Percentiles rank a stretch among this genome's conserved stretches.
These are phyloP conservation scores for Ganaspis brasiliensis DNA, from an alignment of 2,888 invertebrate species.

Conservation along the genomic window DNA sequence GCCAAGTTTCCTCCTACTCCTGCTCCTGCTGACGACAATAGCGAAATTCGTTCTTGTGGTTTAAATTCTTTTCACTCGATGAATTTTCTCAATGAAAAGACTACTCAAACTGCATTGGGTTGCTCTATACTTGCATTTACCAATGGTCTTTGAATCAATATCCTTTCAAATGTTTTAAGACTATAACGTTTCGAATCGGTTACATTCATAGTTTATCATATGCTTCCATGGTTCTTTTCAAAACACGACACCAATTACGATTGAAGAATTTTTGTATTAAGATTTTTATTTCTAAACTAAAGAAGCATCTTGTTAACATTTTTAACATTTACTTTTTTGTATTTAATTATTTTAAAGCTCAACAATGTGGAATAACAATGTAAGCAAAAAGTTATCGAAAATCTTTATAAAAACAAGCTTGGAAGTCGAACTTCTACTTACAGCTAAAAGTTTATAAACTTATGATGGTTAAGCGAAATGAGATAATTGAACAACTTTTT, in stretches of 20 bases:
- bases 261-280: too few relatives aligned
- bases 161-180: neutral
- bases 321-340: neutral
- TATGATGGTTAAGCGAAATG: neutral
- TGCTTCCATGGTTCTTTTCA: too few relatives aligned
- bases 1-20: neutral
- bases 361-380: neutral
- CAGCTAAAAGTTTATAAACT: neutral
- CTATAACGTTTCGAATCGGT: neutral
- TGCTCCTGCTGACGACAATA: neutral
- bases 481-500: too few relatives aligned
- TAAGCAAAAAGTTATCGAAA: too few relatives aligned
- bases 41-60: neutral
- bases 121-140: slow-evolving; percentile 10
- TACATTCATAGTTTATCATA: neutral
- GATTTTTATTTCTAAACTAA: neutral
- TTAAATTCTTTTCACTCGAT: slow-evolving; percentile 20
- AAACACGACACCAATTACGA: too few relatives aligned
- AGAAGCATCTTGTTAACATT: too few relatives aligned
- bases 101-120: neutral
- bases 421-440: neutral
- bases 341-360: slow-evolving; percentile 3
- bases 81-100: slow-evolving; percentile 19
- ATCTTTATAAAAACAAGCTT: neutral
- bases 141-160: slow-evolving; percentile 23